These are phyloP conservation scores for Tenthredo livida DNA, from an alignment of 2,888 invertebrate genomes.

Conservation along the genomic window DNA sequence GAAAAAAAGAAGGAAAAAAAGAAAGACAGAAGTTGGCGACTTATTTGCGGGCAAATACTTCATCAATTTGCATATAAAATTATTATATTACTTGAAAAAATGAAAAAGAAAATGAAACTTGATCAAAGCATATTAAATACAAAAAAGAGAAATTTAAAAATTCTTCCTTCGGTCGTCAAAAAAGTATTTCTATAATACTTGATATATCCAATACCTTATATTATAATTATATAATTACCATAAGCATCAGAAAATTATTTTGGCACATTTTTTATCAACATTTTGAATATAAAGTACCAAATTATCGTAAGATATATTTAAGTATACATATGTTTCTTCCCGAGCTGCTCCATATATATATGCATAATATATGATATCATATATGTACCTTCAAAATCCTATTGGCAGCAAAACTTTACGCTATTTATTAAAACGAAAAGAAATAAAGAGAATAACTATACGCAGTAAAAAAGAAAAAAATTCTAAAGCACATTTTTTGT, in stretches of 20 bases:
- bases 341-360: background rate
- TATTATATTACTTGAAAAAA: background rate
- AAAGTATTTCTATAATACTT: conserved; percentile 1
- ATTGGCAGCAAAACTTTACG: background rate
- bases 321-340: conserved; percentile 6
- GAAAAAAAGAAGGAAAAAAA: background rate
- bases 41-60: conserved; percentile 32
- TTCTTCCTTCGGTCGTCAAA: conserved; percentile 12
- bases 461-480: background rate
- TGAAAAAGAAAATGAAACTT: background rate
- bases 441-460: background rate
- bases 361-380: background rate
- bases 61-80: conserved; percentile 21
- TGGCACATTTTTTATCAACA: conserved; percentile 7
- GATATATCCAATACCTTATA: background rate
- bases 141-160: background rate
- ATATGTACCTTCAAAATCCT: background rate
- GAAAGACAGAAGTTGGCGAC: conserved; percentile 8
- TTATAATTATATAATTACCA: conserved; percentile 5
- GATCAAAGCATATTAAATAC: background rate
- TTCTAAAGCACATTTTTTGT: background rate
- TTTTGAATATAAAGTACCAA: background rate
- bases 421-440: background rate
- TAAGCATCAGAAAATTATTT: conserved; percentile 18
- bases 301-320: conserved; percentile 12